A percentile compares a stretch with the other conserved stretches of the same genome.
Conservation (phyloP, 2,113 vertebrate genomes). For the Mirounga angustirostris region DNA sequence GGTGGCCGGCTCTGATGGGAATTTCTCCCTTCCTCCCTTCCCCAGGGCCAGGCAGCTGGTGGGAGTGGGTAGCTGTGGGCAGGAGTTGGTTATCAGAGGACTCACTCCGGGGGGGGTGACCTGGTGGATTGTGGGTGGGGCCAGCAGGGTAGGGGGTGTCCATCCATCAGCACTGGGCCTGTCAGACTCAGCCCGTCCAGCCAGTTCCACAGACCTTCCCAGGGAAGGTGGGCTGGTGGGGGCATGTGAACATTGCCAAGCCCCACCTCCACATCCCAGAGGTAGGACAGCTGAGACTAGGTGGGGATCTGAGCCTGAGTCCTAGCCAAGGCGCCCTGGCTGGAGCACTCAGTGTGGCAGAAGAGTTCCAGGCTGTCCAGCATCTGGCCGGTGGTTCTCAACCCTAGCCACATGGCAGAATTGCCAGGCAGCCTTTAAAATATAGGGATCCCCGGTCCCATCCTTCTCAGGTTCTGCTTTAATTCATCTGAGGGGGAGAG, state of each 20-base stretch:
- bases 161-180: not conserved
- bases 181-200: not conserved
- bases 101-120: not conserved
- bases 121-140: not conserved
- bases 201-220: not conserved
- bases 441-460: not conserved
- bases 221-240: not conserved
- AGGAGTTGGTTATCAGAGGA: not conserved
- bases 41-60: not conserved
- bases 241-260: not conserved
- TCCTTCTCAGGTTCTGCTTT: not conserved
- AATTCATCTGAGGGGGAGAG: not conserved
- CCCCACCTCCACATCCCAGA: not conserved
- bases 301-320: not conserved
- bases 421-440: not conserved
- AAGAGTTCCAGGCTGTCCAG: not conserved
- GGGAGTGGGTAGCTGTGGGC: not conserved
- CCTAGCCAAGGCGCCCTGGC: not conserved
- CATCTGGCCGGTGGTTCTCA: not conserved
- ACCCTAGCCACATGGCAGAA: not conserved
- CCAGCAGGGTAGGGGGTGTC: not conserved
- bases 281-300: not conserved
- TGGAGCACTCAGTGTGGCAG: not conserved
- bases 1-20: fast-evolving
- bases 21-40: not conserved